Evolutionary conservation across 1,140 invertebrate genomes (phyloP).

Genomic region (Drosophila quadrilineata): DNA sequence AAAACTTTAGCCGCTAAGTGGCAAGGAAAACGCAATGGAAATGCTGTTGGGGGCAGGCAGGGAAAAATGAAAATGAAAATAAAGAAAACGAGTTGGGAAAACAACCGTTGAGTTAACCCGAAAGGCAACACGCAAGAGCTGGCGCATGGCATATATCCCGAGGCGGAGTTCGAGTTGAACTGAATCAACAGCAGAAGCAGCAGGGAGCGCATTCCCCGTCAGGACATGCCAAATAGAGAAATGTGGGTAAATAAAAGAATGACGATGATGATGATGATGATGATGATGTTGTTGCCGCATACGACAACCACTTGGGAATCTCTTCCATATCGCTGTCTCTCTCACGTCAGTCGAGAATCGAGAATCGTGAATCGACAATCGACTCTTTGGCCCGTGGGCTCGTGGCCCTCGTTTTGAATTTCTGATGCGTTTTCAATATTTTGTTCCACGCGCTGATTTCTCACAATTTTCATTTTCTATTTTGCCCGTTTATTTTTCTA

Average conservation of each 20-base stretch:
- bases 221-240: constrained; percentile 61
- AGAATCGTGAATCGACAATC: too few species aligned
- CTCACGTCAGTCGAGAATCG: too few species aligned
- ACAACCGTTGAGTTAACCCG: constrained; percentile 68
- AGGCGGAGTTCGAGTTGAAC: constrained; percentile 5
- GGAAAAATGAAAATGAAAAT: too few species aligned
- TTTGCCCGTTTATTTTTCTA: constrained; percentile 21
- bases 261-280: constrained; percentile 1
- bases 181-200: constrained; percentile 3
- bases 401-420: constrained; percentile 53
- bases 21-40: constrained; percentile 2
- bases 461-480: constrained; percentile 21
- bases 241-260: constrained; percentile 45
- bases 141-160: constrained; percentile 30
- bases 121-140: constrained; percentile 72
- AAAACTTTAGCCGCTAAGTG: constrained; percentile 32
- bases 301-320: constrained; percentile 18
- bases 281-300: neutral
- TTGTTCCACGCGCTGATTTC: constrained; percentile 24
- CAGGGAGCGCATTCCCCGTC: constrained; percentile 40
- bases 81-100: too few species aligned
- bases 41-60: neutral
- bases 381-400: neutral
- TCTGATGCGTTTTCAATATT: constrained; percentile 74
- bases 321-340: too few species aligned